Base-by-base conservation (phyloP, 2,888 invertebrate genomes). In the Timema podura region DNA sequence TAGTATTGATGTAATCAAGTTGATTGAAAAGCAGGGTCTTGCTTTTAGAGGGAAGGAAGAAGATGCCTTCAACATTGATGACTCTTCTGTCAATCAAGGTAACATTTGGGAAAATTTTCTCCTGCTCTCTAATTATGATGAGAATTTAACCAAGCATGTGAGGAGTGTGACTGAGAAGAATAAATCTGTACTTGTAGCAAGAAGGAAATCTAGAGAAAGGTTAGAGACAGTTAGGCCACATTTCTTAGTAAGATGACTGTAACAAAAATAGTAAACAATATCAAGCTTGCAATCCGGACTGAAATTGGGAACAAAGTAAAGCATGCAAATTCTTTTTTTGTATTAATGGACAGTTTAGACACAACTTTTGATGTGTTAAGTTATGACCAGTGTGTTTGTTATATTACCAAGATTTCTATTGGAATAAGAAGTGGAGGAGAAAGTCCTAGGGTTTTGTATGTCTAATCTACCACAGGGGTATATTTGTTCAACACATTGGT, bases 11-110 rank as follows among this genome's bases (percentile, higher is more conserved):
- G 57, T 57, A 30, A n/a, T 57, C 13, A 57, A 57, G 57, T 57
- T n/a, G 57, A 57, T 57, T 57, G 13, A 30, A 30, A 57, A 57
- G 13, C 57, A 57, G 57, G n/a, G 57, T n/a, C 57, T 57, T 57
- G 13, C 57, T n/a, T n/a, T 57, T 13, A 57, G 57, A 51, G 57
- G 57, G n/a, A 57, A 57, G 57, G 9, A 11, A 8, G 9, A 57
- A 57, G n/a, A 0, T n/a, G 57, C 57, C 15, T 57, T n/a, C 15
- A 57, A 30, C n/a, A 15, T 57, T 57, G 8, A 57, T 0, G 15
- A 57, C 30, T 8, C 15, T n/a, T 57, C 57, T 57, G 0, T n/a
- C 15, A 57, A 57, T 57, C 57, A 57, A 8, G 15, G 57, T 0
- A n/a, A n/a, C 9, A 8, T 57, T n/a, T 57, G 8, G 57, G 15